Evolutionary conservation across 2,797 vertebrate species (phyloP).

Genomic region (Typhlichthys subterraneus): DNA sequence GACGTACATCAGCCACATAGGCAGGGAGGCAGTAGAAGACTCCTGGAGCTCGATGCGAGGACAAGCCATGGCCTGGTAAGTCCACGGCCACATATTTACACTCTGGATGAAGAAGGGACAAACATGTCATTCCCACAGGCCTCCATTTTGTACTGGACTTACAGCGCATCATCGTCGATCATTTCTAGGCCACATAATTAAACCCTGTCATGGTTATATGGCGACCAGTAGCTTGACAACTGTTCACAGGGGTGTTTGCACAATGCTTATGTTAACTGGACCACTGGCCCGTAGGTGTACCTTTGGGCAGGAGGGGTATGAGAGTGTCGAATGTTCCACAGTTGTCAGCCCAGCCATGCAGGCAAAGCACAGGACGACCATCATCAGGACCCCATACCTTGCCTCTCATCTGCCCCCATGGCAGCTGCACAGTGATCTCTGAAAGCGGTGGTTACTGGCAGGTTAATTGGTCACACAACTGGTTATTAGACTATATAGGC

Average conservation of each 20-base stretch:
- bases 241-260: too few species aligned
- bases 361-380: conserved; percentile 78
- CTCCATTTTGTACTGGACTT: background rate
- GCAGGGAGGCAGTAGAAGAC: conserved; percentile 74
- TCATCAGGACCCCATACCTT: conserved; percentile 77
- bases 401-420: conserved; percentile 80
- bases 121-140: background rate
- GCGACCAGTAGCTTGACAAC: background rate
- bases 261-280: too few species aligned
- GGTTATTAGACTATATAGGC: too few species aligned
- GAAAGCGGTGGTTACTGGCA: conserved; percentile 41
- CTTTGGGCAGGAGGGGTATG: conserved; percentile 75
- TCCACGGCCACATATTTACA: conserved; percentile 79
- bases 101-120: too few species aligned
- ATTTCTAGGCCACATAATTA: conserved; percentile 54
- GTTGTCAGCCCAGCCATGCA: conserved; percentile 85
- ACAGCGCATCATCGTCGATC: background rate
- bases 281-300: too few species aligned
- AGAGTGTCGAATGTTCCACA: conserved; percentile 80
- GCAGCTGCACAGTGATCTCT: conserved; percentile 75
- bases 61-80: conserved; percentile 87
- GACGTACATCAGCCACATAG: conserved; percentile 81
- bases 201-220: conserved; percentile 66
- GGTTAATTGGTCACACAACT: too few species aligned
- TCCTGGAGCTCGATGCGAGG: conserved; percentile 85